phyloP scores from a whole-genome alignment of 2,888 invertebrate species.

The Mesochorus sp. region DNA sequence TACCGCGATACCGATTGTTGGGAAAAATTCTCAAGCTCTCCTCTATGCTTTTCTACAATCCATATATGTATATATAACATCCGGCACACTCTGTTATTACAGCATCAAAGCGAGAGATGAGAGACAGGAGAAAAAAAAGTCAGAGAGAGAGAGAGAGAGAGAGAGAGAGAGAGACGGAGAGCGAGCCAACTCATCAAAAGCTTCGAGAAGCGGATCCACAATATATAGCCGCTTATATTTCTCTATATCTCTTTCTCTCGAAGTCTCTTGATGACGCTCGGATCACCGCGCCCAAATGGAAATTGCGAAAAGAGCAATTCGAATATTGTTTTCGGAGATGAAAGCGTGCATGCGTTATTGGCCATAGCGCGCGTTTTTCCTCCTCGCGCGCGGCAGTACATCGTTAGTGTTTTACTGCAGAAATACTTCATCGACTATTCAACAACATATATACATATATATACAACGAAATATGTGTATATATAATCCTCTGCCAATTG shows the following conservation, averaged over 20 bases:
- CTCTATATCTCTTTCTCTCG: background rate
- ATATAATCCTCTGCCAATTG: background rate
- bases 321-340: constrained; percentile 56
- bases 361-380: background rate
- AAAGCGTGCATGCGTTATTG: constrained; percentile 11
- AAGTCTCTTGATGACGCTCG: background rate
- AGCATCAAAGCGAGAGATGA: constrained; percentile 36
- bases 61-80: constrained; percentile 1
- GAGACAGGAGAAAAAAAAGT: constrained; percentile 20
- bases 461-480: background rate
- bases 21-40: constrained; percentile 35
- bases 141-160: constrained; percentile 29
- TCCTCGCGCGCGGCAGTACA: background rate
- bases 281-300: constrained; percentile 1
- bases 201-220: background rate
- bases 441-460: background rate
- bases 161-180: constrained; percentile 3
- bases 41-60: constrained; percentile 3
- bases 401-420: background rate
- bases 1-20: constrained; percentile 52
- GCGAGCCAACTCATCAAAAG: background rate
- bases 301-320: constrained; percentile 47
- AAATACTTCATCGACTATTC: no score
- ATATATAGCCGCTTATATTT: background rate
- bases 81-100: background rate